Percentiles rank a stretch among this genome's conserved stretches.
phyloP scores from a whole-genome alignment of 2,888 invertebrate genomes.

The Amphipoea oculea region DNA sequence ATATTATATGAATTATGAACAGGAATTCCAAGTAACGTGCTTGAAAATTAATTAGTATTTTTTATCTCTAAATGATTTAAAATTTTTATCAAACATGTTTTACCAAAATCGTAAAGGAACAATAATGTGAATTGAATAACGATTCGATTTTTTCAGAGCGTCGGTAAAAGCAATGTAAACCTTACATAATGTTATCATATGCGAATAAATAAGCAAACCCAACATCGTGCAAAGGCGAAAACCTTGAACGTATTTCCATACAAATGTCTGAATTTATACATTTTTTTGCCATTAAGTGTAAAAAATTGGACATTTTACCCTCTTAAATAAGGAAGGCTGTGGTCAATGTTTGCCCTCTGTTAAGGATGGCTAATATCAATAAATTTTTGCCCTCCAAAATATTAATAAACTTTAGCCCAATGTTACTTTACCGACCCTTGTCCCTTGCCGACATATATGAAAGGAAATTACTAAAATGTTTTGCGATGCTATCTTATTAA shows the following conservation, averaged over 20 bases:
- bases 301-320: constrained; percentile 59
- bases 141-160: background rate
- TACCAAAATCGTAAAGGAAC: background rate
- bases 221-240: constrained; percentile 50
- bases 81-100: background rate
- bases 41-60: background rate
- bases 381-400: constrained; percentile 51
- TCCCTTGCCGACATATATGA: constrained; percentile 48
- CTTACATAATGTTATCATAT: constrained; percentile 40
- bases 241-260: constrained; percentile 60
- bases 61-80: background rate
- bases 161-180: constrained; percentile 19
- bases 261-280: constrained; percentile 56
- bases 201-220: constrained; percentile 57
- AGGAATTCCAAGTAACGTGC: background rate
- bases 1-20: background rate
- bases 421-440: constrained; percentile 53
- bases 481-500: constrained; percentile 57
- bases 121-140: background rate
- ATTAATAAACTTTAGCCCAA: constrained; percentile 58
- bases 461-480: constrained; percentile 60
- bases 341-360: constrained; percentile 55
- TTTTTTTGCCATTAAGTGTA: constrained; percentile 58
- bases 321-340: constrained; percentile 53
- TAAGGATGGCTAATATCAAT: constrained; percentile 60